Evolutionary conservation across 2,113 vertebrate genomes (phyloP).

Genomic region (Chaenogobius annularis): DNA sequence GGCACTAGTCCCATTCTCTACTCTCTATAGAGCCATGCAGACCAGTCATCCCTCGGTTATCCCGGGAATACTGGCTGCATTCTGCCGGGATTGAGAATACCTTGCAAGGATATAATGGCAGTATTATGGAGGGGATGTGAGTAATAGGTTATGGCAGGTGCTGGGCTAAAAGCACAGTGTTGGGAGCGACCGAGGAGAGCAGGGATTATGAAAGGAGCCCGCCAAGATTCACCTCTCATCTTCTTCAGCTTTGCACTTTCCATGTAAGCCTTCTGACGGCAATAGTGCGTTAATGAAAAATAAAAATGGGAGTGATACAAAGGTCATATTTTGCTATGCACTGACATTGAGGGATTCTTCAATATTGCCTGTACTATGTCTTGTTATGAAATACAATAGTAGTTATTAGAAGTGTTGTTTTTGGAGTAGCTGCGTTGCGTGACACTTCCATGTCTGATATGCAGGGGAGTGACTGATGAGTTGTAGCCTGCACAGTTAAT

Average conservation of each 20-base stretch:
- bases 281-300: slow-evolving; percentile 9
- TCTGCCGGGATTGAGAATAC: slow-evolving; percentile 59
- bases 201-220: slow-evolving; percentile 21
- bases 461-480: neutral
- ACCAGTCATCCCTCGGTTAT: slow-evolving; percentile 51
- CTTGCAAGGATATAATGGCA: slow-evolving; percentile 66
- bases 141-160: slow-evolving; percentile 59
- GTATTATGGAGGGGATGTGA: slow-evolving; percentile 57
- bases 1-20: slow-evolving; percentile 39
- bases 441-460: neutral
- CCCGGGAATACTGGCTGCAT: slow-evolving; percentile 49
- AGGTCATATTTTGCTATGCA: slow-evolving; percentile 15
- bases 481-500: slow-evolving; percentile 17
- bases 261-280: slow-evolving; percentile 26
- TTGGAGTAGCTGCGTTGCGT: neutral
- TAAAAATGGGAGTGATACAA: slow-evolving; percentile 14
- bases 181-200: slow-evolving; percentile 14
- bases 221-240: slow-evolving; percentile 34
- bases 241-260: slow-evolving; percentile 32
- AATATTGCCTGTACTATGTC: neutral
- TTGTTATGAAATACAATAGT: neutral
- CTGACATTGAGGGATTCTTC: neutral
- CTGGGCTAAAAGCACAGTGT: slow-evolving; percentile 21
- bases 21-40: slow-evolving; percentile 49
- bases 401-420: neutral